These are phyloP conservation scores for Chymomyza amoena DNA, from an alignment of 2,888 invertebrate species.

Conservation along the genomic window DNA sequence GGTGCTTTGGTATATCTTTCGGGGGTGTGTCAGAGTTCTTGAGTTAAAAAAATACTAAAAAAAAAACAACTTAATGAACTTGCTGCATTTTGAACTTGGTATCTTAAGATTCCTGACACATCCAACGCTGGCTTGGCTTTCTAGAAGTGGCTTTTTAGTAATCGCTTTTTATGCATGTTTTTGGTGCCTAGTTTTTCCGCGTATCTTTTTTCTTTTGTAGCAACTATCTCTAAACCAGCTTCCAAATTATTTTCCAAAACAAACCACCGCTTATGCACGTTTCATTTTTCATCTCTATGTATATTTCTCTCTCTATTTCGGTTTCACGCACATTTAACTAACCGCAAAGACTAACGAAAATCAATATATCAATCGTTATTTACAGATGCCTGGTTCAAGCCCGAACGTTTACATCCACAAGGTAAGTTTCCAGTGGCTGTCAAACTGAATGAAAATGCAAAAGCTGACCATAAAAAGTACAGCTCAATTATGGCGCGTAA, in stretches of 20 bases:
- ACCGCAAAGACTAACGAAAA: constrained; percentile 68
- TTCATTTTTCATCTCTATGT: background rate
- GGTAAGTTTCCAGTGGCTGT: constrained; percentile 83
- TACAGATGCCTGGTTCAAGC: constrained; percentile 97
- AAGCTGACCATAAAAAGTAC: background rate
- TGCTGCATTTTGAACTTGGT: no score
- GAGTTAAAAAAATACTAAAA: no score
- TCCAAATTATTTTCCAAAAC: constrained; percentile 13
- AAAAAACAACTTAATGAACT: no score
- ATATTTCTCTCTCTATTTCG: constrained; percentile 29
- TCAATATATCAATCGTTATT: constrained; percentile 76
- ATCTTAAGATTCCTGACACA: no score
- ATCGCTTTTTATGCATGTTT: no score
- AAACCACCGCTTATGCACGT: constrained; percentile 45
- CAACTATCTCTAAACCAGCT: background rate
- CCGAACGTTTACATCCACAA: constrained; percentile 93
- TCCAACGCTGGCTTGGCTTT: no score
- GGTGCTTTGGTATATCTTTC: no score
- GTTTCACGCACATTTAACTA: constrained; percentile 46
- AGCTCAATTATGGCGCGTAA: background rate
- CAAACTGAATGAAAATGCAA: constrained; percentile 31
- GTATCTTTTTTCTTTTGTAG: background rate
- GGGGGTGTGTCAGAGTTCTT: no score
- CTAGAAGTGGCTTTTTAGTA: no score
- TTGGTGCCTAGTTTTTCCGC: no score